These are phyloP conservation scores for Brienomyrus longianalis DNA, from an alignment of 2,113 vertebrate species.

Conservation along the genomic window DNA sequence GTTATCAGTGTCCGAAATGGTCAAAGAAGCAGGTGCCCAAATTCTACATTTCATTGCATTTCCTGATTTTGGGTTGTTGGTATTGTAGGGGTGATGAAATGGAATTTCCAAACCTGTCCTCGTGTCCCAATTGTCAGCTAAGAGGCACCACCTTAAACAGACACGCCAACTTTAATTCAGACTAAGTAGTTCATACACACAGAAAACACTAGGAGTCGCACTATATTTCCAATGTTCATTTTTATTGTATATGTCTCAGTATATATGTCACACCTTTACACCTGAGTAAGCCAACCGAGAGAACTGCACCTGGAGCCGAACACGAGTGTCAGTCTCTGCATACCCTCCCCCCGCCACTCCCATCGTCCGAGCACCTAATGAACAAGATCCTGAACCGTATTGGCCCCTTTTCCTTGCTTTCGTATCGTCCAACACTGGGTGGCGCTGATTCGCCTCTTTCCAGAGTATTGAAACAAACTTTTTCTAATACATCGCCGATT, in stretches of 20 bases:
- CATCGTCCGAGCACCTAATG: not conserved
- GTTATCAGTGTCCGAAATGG: not conserved
- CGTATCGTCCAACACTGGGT: not conserved
- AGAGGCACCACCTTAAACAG: not conserved
- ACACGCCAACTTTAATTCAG: not conserved
- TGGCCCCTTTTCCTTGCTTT: not conserved
- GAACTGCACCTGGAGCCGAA: not conserved
- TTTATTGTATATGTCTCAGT: conserved; percentile 19
- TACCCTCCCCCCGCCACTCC: not conserved
- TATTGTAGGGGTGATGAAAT: not conserved
- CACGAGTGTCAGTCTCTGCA: not conserved
- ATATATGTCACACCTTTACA: conserved; percentile 42
- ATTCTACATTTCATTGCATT: not conserved
- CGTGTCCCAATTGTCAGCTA: not conserved
- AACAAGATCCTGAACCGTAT: not conserved
- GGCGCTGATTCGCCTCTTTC: conserved; percentile 11
- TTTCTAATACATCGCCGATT: conserved; percentile 43
- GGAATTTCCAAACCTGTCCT: not conserved
- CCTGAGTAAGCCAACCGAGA: conserved; percentile 33
- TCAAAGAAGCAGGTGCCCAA: not conserved
- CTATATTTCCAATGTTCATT: not conserved
- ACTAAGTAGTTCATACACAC: not conserved
- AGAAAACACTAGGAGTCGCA: not conserved
- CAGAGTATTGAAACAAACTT: conserved; percentile 36
- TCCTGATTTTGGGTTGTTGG: not conserved